Base-by-base conservation (phyloP, 2,797 vertebrate genomes). In the Lepus oiostolus region DNA sequence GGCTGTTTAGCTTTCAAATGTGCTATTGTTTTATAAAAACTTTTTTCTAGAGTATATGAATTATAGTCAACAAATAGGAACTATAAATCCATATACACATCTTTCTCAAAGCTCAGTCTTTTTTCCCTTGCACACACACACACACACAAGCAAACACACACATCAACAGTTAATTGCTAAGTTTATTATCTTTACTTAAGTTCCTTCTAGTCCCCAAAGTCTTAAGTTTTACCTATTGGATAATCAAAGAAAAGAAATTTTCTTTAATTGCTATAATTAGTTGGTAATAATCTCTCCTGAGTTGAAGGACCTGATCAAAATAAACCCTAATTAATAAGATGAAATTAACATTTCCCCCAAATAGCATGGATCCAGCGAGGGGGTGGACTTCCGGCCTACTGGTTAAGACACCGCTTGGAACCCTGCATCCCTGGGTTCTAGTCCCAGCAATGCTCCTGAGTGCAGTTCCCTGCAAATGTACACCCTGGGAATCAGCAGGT, bases 131-230 rank as follows among this genome's bases (percentile, higher is more conserved):
- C 30, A 50, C 24, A 32, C 16, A 85, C 72, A 93, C 19, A n/a
- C 12, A 79, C 14, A 42, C 3, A 42, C 8, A 60, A 17, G 5
- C 32, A 28, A 5, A n/a, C 8, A 81, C 28, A 60, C 9, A 76
- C 10, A 30, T 32, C 60, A 19, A 28, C 0, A 47, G 35, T 86
- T 90, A 58, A 58, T 95, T 67, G 71, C 12, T n/a, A 87, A 67
- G 14, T 72, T 85, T 88, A 74, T 85, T 85, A 63, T 71, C 90
- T 86, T 92, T 71, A 92, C 62, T 79, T 74, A 92, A 89, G 42
- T 84, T 67, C 7, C 21, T 81, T 85, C 54, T 74, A 22, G 38
- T 74, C 88, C 4, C 52, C 52, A 89, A 94, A 83, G 58, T 87
- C 47, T 81, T 58, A 82, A 17, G 3, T 30, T 90, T 83, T 88